A percentile compares a stretch with the other conserved stretches of the same genome.
Conservation (phyloP, 2,797 vertebrate species). For the Chaenodraco wilsoni region DNA sequence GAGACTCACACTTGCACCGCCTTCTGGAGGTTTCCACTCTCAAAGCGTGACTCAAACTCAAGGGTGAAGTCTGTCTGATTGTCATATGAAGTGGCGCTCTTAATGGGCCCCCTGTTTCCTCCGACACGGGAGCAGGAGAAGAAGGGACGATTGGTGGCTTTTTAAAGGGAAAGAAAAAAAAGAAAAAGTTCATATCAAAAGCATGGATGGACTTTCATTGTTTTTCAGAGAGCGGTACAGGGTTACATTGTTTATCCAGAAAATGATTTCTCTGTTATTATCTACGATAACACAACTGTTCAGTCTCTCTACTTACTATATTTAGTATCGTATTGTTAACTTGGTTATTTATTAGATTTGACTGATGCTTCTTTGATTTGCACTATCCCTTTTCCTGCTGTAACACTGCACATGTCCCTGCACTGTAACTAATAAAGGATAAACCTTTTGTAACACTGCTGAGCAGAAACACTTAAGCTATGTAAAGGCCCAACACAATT, state of each 20-base stretch:
- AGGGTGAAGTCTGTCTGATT: slow-evolving; percentile 80
- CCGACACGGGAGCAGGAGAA: slow-evolving; percentile 87
- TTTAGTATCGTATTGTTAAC: too few species aligned
- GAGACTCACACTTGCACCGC: slow-evolving; percentile 90
- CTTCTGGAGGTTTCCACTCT: slow-evolving; percentile 95
- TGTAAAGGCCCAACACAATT: neutral
- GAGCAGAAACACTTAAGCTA: neutral
- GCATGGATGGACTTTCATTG: neutral
- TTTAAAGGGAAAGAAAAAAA: slow-evolving; percentile 11
- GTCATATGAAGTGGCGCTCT: slow-evolving; percentile 42
- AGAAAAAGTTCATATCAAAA: neutral
- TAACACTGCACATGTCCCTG: too few species aligned
- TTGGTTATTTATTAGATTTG: too few species aligned
- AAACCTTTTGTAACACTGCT: neutral
- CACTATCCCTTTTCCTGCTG: too few species aligned
- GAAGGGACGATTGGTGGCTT: slow-evolving; percentile 76
- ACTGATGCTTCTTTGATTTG: too few species aligned
- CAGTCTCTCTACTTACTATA: too few species aligned
- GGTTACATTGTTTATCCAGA: neutral
- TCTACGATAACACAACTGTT: neutral
- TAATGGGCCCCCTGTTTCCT: slow-evolving; percentile 80
- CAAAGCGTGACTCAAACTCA: slow-evolving; percentile 94
- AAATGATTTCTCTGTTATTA: neutral
- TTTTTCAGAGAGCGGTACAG: neutral
- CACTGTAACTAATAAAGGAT: too few species aligned